Percentiles rank a stretch among this genome's conserved stretches.
Evolutionary conservation across 2,113 vertebrate genomes (phyloP).

Genomic region (Mus pahari): DNA sequence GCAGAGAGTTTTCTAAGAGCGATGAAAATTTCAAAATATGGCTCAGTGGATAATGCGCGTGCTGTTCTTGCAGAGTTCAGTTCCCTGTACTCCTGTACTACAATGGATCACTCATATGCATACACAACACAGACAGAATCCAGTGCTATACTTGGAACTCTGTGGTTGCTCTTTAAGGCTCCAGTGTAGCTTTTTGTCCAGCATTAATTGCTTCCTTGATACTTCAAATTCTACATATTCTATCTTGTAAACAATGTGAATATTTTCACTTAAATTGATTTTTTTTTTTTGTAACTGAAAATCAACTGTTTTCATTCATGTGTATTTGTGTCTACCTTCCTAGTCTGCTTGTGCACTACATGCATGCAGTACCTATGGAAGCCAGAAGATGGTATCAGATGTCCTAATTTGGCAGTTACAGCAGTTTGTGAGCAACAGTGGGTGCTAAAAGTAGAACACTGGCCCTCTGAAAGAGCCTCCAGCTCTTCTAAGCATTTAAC

Average conservation of each 20-base stretch:
- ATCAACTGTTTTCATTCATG: not conserved
- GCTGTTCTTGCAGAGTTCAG: not conserved
- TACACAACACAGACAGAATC: not conserved
- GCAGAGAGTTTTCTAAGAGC: not conserved
- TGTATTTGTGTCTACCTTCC: not conserved
- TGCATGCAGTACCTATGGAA: too few relatives aligned
- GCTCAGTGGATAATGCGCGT: not conserved
- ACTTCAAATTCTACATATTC: slow-evolving; percentile 6
- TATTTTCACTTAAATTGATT: not conserved
- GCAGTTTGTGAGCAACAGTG: too few relatives aligned
- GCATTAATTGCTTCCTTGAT: slow-evolving; percentile 36
- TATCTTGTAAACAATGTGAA: not conserved
- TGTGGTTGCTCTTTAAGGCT: not conserved
- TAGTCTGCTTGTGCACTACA: not conserved
- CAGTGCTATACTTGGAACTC: not conserved
- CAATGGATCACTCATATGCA: not conserved
- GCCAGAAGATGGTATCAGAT: not conserved
- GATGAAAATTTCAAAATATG: not conserved
- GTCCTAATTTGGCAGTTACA: too few relatives aligned
- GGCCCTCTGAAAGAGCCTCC: not conserved
- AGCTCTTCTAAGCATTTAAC: too few relatives aligned
- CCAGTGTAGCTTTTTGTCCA: slow-evolving; percentile 12
- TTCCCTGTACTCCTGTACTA: too few relatives aligned
- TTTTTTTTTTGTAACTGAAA: not conserved
- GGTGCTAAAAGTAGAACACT: not conserved